Base-by-base conservation (phyloP, 1,140 invertebrate genomes). In the Lordiphosa stackelbergi region DNA sequence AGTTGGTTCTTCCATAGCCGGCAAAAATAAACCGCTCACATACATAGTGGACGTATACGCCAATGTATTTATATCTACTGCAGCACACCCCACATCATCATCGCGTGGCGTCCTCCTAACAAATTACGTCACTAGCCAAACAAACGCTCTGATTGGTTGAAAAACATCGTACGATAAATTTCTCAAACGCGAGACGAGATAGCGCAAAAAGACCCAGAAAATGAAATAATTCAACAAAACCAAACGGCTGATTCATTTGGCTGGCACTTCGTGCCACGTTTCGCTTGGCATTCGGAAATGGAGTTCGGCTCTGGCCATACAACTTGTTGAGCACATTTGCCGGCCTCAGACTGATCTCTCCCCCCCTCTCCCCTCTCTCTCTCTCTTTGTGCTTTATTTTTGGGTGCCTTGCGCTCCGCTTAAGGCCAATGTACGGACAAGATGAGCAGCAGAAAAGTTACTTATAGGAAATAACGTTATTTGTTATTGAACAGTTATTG, bases 141-240 rank as follows among this genome's bases (percentile, higher is more conserved):
- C 73, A 86, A 77, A 68, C 58, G 54, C 73, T 60, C 78, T 72
- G 84, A 86, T 86, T 86, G 85, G 85, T 75, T 34, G 73, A 86
- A 86, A 85, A 85, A 81, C 53, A 86, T 86, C 85, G 79, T 86
- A 86, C 85, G 85, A 86, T 86, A 85, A 85, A 72, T 86, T 79
- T 85, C 72, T 83, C 71, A 74, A 72, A 78, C 69, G 64, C 72
- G 58, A 77, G 81, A 81, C 60, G 66, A 65, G 16, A 16, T 16
- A 16, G 73, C 57, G 54, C 68, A 81, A 61, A 69, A 35, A 71
- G 77, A 83, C 75, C 71, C 75, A 79, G 71, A 79, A 79, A 79
- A 64, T 57, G 55, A 66, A 71, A 72, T 71, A 81, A 75, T 71
- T 64, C 66, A 61, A 66, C 57, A 71, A 54, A 69, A 58, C 53